These are phyloP conservation scores for Myotis daubentonii DNA, from an alignment of 2,797 vertebrate genomes.

Conservation along the genomic window DNA sequence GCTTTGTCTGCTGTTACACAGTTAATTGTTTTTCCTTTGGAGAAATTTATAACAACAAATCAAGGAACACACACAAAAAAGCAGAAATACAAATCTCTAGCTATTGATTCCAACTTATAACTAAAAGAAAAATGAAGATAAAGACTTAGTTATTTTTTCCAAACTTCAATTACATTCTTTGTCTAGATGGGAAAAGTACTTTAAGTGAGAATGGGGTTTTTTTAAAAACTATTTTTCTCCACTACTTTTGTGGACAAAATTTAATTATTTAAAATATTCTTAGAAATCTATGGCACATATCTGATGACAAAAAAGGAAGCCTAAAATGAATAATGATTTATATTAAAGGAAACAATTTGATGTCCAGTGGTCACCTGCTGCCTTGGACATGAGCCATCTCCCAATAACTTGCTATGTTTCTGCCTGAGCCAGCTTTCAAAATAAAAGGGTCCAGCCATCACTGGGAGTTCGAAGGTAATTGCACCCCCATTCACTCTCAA, in stretches of 20 bases:
- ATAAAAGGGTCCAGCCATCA: neutral
- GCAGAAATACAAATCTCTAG: neutral
- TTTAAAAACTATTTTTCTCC: rapidly evolving
- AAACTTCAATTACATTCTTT: neutral
- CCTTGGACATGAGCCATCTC: neutral
- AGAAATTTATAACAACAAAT: constrained; percentile 33
- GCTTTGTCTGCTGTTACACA: neutral
- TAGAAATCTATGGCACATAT: neutral
- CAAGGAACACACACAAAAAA: neutral
- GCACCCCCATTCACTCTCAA: neutral
- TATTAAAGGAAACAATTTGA: neutral
- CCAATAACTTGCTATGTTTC: neutral
- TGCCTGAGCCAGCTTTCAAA: neutral
- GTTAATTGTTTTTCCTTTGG: neutral
- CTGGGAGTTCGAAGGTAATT: neutral
- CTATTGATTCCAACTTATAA: neutral
- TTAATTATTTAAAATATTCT: constrained; percentile 8
- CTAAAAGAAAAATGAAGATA: neutral
- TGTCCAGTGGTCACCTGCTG: neutral
- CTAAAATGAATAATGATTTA: neutral
- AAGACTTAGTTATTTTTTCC: neutral
- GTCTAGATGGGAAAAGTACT: neutral
- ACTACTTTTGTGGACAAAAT: neutral
- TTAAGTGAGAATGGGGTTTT: neutral
- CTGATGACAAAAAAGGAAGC: neutral